Conservation (phyloP, 2,888 invertebrate species). For the Eristalis tenax region DNA sequence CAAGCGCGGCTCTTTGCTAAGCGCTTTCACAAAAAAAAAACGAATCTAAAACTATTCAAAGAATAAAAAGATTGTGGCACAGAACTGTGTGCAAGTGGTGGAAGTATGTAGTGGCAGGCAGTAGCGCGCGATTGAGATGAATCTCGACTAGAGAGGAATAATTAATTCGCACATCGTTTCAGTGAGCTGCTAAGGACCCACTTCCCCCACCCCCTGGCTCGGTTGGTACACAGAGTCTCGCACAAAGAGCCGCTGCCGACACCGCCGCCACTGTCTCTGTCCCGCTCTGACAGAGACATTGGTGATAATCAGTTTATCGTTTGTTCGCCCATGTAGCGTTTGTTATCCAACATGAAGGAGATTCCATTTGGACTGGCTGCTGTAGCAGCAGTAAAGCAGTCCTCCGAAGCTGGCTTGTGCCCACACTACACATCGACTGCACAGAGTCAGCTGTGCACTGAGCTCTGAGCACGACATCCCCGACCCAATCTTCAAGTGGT, state of each 20-base stretch:
- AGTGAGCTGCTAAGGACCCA: not conserved
- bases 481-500: slow-evolving; percentile 27
- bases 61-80: slow-evolving; percentile 25
- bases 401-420: slow-evolving; percentile 24
- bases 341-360: slow-evolving; percentile 61
- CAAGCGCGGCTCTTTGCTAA: slow-evolving; percentile 23
- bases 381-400: slow-evolving; percentile 21
- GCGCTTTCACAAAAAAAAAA: slow-evolving; percentile 1
- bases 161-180: slow-evolving; percentile 61
- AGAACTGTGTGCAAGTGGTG: slow-evolving; percentile 14
- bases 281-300: slow-evolving; percentile 60
- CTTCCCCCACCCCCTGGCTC: not conserved
- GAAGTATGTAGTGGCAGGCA: slow-evolving; percentile 30
- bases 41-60: slow-evolving; percentile 37
- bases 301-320: slow-evolving; percentile 69
- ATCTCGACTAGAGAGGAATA: slow-evolving; percentile 53
- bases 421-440: slow-evolving; percentile 11
- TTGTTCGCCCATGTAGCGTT: slow-evolving; percentile 57
- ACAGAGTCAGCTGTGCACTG: slow-evolving; percentile 10
- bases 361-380: slow-evolving; percentile 34
- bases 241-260: slow-evolving; percentile 27
- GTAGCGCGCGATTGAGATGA: slow-evolving; percentile 51
- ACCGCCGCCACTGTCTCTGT: not conserved
- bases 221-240: slow-evolving; percentile 13
- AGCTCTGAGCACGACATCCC: slow-evolving; percentile 7